phyloP scores from a whole-genome alignment of 2,113 vertebrate species.

The Macquaria ambigua region DNA sequence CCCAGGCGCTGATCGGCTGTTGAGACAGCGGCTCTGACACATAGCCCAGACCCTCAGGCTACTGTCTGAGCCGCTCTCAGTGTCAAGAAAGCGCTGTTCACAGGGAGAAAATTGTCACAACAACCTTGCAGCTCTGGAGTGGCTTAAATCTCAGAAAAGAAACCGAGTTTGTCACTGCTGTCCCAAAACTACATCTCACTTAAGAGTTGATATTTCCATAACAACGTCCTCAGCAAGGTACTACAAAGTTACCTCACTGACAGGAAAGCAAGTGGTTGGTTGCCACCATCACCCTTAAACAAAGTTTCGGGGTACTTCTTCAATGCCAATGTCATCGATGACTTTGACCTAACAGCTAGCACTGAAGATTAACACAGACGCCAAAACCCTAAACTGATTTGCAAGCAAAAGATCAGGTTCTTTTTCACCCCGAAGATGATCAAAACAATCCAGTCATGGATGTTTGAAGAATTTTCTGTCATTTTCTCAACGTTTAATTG shows the following conservation, averaged over 20 bases:
- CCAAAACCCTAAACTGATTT: constrained; percentile 15
- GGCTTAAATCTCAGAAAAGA: constrained; percentile 59
- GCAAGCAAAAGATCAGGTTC: constrained; percentile 1
- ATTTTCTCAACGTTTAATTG: constrained; percentile 34
- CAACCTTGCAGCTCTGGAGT: constrained; percentile 53
- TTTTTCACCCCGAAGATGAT: constrained; percentile 28
- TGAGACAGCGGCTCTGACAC: constrained; percentile 60
- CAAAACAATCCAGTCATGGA: constrained; percentile 24
- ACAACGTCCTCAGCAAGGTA: constrained; percentile 1
- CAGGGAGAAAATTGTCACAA: constrained; percentile 72
- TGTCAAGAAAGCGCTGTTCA: constrained; percentile 66
- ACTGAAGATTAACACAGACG: constrained; percentile 12
- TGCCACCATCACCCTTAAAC: neutral
- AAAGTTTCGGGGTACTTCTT: neutral
- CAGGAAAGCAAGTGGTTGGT: constrained; percentile 4
- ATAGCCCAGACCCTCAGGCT: constrained; percentile 53
- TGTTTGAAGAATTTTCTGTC: constrained; percentile 39
- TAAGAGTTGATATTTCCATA: constrained; percentile 49
- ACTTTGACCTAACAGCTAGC: constrained; percentile 3
- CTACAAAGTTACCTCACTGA: constrained; percentile 31
- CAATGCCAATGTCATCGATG: neutral
- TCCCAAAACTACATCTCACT: constrained; percentile 45
- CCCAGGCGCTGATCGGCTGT: constrained; percentile 50
- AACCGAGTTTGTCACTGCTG: constrained; percentile 39
- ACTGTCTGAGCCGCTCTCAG: constrained; percentile 63